Evolutionary conservation across 2,113 vertebrate genomes (phyloP).

Genomic region (Alosa alosa): DNA sequence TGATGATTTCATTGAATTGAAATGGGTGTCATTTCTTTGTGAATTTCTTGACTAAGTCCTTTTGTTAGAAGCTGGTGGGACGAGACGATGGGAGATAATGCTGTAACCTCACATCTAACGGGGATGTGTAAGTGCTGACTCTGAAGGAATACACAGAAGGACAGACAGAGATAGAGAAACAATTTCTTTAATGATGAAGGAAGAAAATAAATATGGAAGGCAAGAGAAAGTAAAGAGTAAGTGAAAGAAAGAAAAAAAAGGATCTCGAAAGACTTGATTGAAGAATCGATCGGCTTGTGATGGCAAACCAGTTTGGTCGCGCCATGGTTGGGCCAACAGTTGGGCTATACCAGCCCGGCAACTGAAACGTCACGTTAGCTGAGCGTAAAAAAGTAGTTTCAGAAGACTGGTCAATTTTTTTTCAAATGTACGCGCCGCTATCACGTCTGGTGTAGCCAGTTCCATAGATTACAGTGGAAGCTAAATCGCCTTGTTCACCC

Average conservation of each 20-base stretch:
- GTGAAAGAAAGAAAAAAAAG: neutral
- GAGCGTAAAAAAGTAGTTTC: too few relatives aligned
- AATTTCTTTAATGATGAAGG: neutral
- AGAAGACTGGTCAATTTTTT: too few relatives aligned
- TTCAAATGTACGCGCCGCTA: too few relatives aligned
- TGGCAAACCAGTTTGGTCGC: neutral
- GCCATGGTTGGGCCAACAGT: too few relatives aligned
- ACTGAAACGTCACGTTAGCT: too few relatives aligned
- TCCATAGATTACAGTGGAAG: too few relatives aligned
- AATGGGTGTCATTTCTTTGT: conserved; percentile 23
- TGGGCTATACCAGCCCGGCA: too few relatives aligned
- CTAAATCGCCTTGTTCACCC: too few relatives aligned
- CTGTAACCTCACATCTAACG: conserved; percentile 27
- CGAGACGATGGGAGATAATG: neutral
- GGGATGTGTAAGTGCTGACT: neutral
- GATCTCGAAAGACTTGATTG: neutral
- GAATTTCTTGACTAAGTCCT: conserved; percentile 14
- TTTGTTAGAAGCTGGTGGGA: conserved; percentile 20
- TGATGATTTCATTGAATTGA: conserved; percentile 39
- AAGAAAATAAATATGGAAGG: neutral
- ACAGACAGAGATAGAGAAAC: neutral
- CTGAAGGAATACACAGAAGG: neutral
- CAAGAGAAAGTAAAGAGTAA: neutral
- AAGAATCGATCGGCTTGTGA: neutral
- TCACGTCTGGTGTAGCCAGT: too few relatives aligned